Evolutionary conservation across 2,113 vertebrate species (phyloP), one percentile per base, ranked within the genome.

Genomic region (Thryonomys swinderianus): DNA sequence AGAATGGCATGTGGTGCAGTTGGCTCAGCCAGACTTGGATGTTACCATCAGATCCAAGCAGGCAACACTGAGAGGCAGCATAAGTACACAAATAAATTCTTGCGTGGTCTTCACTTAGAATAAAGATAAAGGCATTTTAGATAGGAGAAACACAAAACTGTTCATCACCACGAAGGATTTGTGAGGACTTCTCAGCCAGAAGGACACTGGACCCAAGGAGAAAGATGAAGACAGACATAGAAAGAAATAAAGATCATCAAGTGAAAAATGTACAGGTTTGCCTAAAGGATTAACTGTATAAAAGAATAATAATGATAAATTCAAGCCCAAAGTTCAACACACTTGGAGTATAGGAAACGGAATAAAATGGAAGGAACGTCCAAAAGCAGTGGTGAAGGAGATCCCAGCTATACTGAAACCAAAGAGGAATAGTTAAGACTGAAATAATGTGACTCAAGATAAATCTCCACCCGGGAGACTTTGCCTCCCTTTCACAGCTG

Each of bases 201-300:
- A 93, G n/a, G 45, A 87, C 51, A 78, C 66, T 88, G 21, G 51
- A 91, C 62, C 13, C 64, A 93, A 23, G 55, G 74, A 21, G 53
- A 95, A 88, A 96, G 42, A 71, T 67, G 7, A 95, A 91, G 64
- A 81, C 90, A 81, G 64, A 90, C 34, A 42, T 23, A 92, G 45
- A 55, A 95, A 94, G 42, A 10, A 92, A 79, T 69, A 89, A 88
- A 87, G 51, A 76, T 25, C 73, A 91, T 55, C 23, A 61, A 42
- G 12, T 45, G 57, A 74, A 34, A 57, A 13, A n/a, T 55, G 59
- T 57, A 3, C 59, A 37, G 51, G 23, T 76, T 88, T 53, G 42
- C 25, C 57, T 79, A 95, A 81, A 67, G 67, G 21, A 84, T 66
- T 93, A 23, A 83, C 55, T 51, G 0, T 51, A 79, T 51, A 45